Conservation (phyloP, 2,888 invertebrate species). For the Caenorhabditis uteleia region DNA sequence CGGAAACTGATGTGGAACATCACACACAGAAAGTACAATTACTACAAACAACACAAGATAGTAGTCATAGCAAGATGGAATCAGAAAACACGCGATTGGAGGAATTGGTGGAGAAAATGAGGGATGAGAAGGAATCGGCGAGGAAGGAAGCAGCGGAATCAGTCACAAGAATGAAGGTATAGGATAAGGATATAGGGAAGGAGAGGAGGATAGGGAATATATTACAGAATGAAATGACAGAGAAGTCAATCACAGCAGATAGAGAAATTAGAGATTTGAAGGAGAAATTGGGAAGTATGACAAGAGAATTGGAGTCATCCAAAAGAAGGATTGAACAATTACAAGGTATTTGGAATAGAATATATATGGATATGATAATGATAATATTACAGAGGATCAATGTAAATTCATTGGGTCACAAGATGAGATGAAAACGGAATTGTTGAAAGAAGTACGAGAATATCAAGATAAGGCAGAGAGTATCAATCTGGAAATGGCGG, state of each 20-base stretch:
- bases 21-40: not conserved
- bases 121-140: constrained; percentile 6
- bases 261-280: constrained; percentile 21
- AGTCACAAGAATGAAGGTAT: constrained; percentile 9
- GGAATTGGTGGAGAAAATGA: constrained; percentile 10
- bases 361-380: not conserved
- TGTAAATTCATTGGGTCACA: constrained; percentile 31
- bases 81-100: constrained; percentile 21
- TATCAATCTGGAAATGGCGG: constrained; percentile 2
- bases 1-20: constrained; percentile 11
- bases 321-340: constrained; percentile 35
- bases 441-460: constrained; percentile 32
- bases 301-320: constrained; percentile 34
- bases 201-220: not conserved
- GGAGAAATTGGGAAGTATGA: constrained; percentile 29
- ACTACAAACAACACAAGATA: not conserved
- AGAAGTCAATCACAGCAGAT: constrained; percentile 16
- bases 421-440: constrained; percentile 26
- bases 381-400: constrained; percentile 32
- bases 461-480: constrained; percentile 23
- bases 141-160: constrained; percentile 8
- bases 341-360: constrained; percentile 23
- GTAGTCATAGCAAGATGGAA: constrained; percentile 4
- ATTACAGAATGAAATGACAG: constrained; percentile 31
- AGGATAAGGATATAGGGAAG: not conserved